Evolutionary conservation across 2,113 vertebrate genomes (phyloP), one percentile per base, ranked within the genome.

Genomic region (Willisornis vidua): DNA sequence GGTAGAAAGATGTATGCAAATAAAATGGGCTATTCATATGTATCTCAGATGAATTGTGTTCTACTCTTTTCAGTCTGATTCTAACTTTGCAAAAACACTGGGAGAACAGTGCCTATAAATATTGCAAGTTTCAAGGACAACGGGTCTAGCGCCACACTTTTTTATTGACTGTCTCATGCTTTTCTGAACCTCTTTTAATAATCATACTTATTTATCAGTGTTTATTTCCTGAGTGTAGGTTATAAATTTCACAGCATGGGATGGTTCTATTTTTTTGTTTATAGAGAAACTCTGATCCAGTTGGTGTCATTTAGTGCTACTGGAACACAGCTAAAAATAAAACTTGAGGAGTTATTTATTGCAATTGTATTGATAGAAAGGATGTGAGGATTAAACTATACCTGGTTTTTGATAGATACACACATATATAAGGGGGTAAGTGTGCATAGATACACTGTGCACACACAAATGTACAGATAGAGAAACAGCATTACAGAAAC

Each of bases 91-190:
- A 90, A 91, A 87, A 79, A 73, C 19, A 41, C 31, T 24, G 26
- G 7, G 4, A 31, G 28, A 39, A 66, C 2, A 0, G 7, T 28
- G 19, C 22, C 37, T 62, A 14, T n/a, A 77, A 70, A 55, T 37
- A 85, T 8, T 35, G 19, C 10, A 85, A 76, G 55, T 88, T 85
- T 91, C 87, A 95, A 93, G 94, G 67, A 79, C 35, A 87, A 41
- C 37, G 80, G 5, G 28, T 41, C 41, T 49, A 39, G 41, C 58
- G n/a, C 23, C 35, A 51, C 10, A 46, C 8, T 76, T 85, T 45
- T 59, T 70, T 85, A 72, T 10, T 43, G n/a, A 82, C 19, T 87
- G 19, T 19, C 23, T 79, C 20, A 12, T 33, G 35, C 17, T 89
- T 78, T 93, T 76, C 78, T 57, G 41, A 75, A 75, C 5, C 6